A percentile compares a stretch with the other conserved stretches of the same genome.
Evolutionary conservation across 2,113 vertebrate species (phyloP).

Genomic region (Octodon degus): DNA sequence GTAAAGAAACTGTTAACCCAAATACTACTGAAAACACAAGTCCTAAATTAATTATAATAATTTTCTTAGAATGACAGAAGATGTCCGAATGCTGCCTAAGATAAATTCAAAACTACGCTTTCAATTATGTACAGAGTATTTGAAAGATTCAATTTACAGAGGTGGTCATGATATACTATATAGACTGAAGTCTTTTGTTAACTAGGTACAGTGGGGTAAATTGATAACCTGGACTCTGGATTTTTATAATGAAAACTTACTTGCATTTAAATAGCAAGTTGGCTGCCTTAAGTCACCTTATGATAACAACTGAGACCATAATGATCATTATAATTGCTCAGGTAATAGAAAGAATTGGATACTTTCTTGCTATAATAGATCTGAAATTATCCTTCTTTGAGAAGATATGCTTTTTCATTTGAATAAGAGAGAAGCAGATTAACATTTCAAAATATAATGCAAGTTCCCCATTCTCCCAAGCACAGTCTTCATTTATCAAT

Average conservation of each 20-base stretch:
- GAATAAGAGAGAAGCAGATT: neutral
- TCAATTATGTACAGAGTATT: neutral
- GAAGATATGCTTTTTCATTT: constrained; percentile 31
- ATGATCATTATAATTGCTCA: constrained; percentile 22
- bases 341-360: neutral
- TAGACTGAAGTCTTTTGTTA: neutral
- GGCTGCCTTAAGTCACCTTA: neutral
- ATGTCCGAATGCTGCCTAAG: neutral
- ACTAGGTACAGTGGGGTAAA: neutral
- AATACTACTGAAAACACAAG: neutral
- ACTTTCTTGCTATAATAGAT: neutral
- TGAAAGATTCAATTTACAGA: neutral
- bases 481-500: neutral
- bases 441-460: neutral
- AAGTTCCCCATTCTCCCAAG: constrained; percentile 17
- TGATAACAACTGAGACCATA: neutral
- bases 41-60: neutral
- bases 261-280: neutral
- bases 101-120: constrained; percentile 11
- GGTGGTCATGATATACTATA: neutral
- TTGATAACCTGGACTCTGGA: neutral
- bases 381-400: neutral
- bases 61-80: neutral
- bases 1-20: neutral
- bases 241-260: constrained; percentile 35